These are phyloP conservation scores for Eptesicus fuscus DNA, from an alignment of 2,113 vertebrate species.

Conservation along the genomic window DNA sequence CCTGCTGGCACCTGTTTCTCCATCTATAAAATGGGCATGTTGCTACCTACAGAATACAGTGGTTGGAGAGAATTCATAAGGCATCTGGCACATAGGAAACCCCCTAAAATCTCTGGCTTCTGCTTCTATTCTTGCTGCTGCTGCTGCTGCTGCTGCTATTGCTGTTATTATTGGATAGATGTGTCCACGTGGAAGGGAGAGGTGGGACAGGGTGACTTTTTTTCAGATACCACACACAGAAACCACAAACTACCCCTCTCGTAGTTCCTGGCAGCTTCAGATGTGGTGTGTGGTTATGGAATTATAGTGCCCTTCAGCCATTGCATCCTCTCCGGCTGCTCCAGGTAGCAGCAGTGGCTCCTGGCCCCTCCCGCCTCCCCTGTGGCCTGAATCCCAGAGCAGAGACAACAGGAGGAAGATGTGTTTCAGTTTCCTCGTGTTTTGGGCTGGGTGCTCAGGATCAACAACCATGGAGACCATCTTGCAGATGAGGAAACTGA, in stretches of 20 bases:
- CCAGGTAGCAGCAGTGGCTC: not conserved
- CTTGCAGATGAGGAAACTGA: not conserved
- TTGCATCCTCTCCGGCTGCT: not conserved
- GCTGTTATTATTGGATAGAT: not conserved
- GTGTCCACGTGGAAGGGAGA: not conserved
- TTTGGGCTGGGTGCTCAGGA: not conserved
- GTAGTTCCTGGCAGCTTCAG: not conserved
- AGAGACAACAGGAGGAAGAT: not conserved
- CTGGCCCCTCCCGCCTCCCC: not conserved
- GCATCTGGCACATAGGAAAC: not conserved
- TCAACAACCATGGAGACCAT: not conserved
- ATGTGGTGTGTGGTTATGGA: not conserved
- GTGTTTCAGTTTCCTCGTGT: not conserved
- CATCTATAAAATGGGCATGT: not conserved
- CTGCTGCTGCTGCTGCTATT: no score
- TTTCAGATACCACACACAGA: not conserved
- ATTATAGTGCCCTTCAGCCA: not conserved
- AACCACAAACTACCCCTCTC: not conserved
- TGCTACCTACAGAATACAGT: not conserved
- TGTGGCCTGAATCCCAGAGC: not conserved
- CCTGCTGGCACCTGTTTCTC: not conserved
- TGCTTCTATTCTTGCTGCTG: not conserved
- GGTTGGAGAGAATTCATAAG: not conserved
- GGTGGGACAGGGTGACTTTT: not conserved
- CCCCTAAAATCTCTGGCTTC: not conserved